Evolutionary conservation across 2,888 invertebrate species (phyloP).

Genomic region (Steinernema carpocapsae): DNA sequence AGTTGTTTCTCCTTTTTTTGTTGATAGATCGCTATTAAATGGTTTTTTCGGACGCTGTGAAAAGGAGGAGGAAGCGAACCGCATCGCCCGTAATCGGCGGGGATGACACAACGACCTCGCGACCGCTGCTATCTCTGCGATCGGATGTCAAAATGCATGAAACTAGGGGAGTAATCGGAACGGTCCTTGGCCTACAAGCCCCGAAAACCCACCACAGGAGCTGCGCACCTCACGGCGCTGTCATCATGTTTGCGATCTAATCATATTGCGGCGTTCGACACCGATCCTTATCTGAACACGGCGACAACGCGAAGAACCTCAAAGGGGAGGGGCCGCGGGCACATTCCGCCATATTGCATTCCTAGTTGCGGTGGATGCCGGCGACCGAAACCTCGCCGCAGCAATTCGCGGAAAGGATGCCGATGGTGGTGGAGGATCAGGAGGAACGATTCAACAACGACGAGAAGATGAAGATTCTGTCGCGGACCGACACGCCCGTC

Average conservation of each 20-base stretch:
- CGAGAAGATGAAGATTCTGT: conserved; percentile 18
- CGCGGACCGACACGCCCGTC: conserved; percentile 4
- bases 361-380: conserved; percentile 11
- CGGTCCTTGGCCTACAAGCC: conserved; percentile 34
- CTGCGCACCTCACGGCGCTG: background rate
- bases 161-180: background rate
- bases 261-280: conserved; percentile 31
- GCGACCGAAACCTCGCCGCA: no score
- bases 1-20: conserved; percentile 5
- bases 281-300: conserved; percentile 29
- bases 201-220: conserved; percentile 15
- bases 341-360: conserved; percentile 22
- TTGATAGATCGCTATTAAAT: conserved; percentile 1
- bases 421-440: conserved; percentile 26
- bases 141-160: conserved; percentile 19
- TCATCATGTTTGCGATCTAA: conserved; percentile 19
- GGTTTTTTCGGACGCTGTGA: background rate
- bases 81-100: background rate
- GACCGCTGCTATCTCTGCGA: conserved; percentile 16
- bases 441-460: conserved; percentile 19
- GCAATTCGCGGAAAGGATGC: background rate
- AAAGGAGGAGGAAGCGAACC: background rate
- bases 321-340: conserved; percentile 8
- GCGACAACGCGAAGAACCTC: background rate
- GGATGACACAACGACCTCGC: conserved; percentile 12